These are phyloP conservation scores for Myxocyprinus asiaticus DNA, from an alignment of 2,113 vertebrate species.

Conservation along the genomic window DNA sequence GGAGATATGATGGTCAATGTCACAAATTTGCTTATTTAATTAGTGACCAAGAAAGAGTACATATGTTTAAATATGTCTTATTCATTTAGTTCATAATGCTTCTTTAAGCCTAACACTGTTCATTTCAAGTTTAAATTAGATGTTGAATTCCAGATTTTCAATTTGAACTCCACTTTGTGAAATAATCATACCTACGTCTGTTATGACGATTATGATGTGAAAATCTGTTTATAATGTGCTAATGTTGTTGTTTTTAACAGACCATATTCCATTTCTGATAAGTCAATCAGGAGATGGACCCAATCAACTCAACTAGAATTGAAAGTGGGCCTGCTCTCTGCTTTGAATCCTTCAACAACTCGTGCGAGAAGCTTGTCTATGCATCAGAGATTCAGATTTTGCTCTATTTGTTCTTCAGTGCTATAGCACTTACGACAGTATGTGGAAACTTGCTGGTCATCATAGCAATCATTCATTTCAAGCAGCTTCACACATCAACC, in stretches of 20 bases:
- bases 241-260: neutral
- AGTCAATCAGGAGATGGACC: conserved; percentile 14
- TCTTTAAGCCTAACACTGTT: no score
- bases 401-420: conserved; percentile 52
- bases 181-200: no score
- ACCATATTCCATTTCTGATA: neutral
- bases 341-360: conserved; percentile 52
- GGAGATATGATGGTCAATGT: no score
- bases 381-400: conserved; percentile 41
- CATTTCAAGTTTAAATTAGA: no score
- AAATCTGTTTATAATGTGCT: neutral
- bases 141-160: no score
- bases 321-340: conserved; percentile 35
- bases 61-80: no score
- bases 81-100: no score
- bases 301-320: neutral
- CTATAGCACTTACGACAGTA: conserved; percentile 48
- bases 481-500: conserved; percentile 58
- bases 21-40: no score
- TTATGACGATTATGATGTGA: neutral
- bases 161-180: no score
- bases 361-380: conserved; percentile 43
- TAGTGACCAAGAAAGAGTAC: no score
- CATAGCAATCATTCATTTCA: conserved; percentile 55
- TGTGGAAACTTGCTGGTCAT: conserved; percentile 60